phyloP scores from a whole-genome alignment of 2,888 invertebrate genomes.

The Deroplatys truncata region DNA sequence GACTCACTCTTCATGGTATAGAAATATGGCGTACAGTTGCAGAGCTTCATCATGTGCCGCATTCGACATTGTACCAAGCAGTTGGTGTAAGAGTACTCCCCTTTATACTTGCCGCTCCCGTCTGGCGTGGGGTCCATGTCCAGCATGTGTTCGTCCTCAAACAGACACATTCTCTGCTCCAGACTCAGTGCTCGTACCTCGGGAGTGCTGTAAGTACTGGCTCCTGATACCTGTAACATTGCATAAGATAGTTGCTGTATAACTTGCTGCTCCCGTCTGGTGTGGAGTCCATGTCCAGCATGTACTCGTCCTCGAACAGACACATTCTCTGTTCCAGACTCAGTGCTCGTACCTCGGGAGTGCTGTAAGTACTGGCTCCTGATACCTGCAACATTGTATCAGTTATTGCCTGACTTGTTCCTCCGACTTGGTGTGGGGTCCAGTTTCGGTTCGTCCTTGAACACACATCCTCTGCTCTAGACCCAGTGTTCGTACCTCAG shows the following conservation, averaged over 20 bases:
- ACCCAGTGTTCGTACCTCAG: too few relatives aligned
- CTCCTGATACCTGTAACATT: slow-evolving; percentile 27
- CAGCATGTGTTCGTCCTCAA: slow-evolving; percentile 24
- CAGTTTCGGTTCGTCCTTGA: too few relatives aligned
- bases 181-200: slow-evolving; percentile 20
- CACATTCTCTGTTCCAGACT: slow-evolving; percentile 26
- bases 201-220: slow-evolving; percentile 25
- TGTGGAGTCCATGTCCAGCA: neutral
- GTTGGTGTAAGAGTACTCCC: slow-evolving; percentile 27
- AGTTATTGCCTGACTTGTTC: neutral
- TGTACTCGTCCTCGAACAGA: slow-evolving; percentile 28
- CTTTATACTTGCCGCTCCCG: neutral
- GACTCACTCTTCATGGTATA: slow-evolving; percentile 14
- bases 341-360: slow-evolving; percentile 21
- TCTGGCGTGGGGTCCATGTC: neutral
- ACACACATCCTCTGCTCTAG: too few relatives aligned
- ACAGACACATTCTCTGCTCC: slow-evolving; percentile 29
- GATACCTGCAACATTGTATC: slow-evolving; percentile 15
- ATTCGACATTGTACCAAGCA: slow-evolving; percentile 29
- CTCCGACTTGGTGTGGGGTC: too few relatives aligned
- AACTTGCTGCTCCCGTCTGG: neutral
- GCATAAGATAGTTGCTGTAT: slow-evolving; percentile 29
- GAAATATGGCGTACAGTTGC: slow-evolving; percentile 31
- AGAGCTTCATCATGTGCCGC: slow-evolving; percentile 26
- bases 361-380: slow-evolving; percentile 27